Conservation (phyloP, 2,888 invertebrate genomes). For the Ennomos fuscantarius region DNA sequence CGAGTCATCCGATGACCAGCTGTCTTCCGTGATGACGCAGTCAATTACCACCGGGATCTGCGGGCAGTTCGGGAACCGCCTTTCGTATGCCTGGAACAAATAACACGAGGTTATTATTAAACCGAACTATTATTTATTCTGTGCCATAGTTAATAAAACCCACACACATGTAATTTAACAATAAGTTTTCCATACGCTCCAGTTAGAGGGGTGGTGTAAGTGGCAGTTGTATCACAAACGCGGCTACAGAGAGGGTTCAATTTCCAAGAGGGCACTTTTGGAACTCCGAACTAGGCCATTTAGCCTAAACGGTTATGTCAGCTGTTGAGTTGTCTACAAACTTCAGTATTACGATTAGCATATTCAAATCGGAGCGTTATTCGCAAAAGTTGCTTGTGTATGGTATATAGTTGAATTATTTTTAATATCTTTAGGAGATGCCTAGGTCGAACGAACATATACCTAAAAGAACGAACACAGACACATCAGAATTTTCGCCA, state of each 20-base stretch:
- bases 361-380: not conserved
- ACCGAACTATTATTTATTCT: too few species aligned
- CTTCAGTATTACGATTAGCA: not conserved
- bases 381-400: too few species aligned
- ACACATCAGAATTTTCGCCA: too few species aligned
- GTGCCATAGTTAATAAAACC: too few species aligned
- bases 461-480: too few species aligned
- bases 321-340: not conserved
- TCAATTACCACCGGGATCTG: slow-evolving; percentile 98
- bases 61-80: slow-evolving; percentile 96
- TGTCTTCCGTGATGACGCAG: slow-evolving; percentile 92
- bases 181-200: not conserved
- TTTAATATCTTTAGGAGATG: too few species aligned
- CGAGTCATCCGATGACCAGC: slow-evolving; percentile 91
- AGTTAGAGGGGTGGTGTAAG: not conserved
- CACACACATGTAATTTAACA: too few species aligned
- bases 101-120: not conserved
- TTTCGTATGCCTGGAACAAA: slow-evolving; percentile 93
- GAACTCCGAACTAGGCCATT: slow-evolving; percentile 2
- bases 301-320: slow-evolving; percentile 1
- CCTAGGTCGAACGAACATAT: too few species aligned
- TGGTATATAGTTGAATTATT: too few species aligned
- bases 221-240: not conserved
- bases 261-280: slow-evolving; percentile 1
- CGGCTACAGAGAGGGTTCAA: not conserved